Evolutionary conservation across 2,888 invertebrate species (phyloP).

Genomic region (Agonum fuliginosum): DNA sequence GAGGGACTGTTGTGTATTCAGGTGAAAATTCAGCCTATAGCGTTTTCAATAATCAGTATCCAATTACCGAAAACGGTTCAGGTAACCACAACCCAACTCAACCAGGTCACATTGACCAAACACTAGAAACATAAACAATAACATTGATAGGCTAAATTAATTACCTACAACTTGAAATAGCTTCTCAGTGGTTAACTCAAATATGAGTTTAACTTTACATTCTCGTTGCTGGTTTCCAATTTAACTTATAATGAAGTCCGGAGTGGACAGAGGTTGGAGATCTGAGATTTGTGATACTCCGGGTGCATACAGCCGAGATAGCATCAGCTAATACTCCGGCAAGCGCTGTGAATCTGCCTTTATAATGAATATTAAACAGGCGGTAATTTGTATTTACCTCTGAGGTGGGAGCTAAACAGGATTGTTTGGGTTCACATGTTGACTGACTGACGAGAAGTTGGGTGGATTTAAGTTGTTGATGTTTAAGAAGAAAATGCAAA

Average conservation of each 20-base stretch:
- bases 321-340: conserved; percentile 8
- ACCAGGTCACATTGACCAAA: too few species aligned
- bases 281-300: background rate
- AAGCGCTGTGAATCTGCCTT: background rate
- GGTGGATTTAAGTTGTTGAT: background rate
- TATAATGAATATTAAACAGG: conserved; percentile 7
- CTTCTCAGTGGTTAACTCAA: background rate
- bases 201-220: background rate
- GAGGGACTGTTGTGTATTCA: too few species aligned
- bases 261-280: background rate
- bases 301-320: background rate
- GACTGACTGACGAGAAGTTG: too few species aligned
- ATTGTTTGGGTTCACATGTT: background rate
- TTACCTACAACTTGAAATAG: background rate
- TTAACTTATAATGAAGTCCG: background rate
- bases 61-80: too few species aligned
- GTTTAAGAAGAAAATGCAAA: background rate
- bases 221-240: background rate
- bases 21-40: too few species aligned
- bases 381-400: background rate
- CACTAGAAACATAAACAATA: background rate
- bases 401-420: background rate
- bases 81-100: too few species aligned
- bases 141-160: background rate
- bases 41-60: too few species aligned